A percentile compares a stretch with the other conserved stretches of the same genome.
Evolutionary conservation across 2,113 vertebrate species (phyloP).

Genomic region (Coreoperca whiteheadi): DNA sequence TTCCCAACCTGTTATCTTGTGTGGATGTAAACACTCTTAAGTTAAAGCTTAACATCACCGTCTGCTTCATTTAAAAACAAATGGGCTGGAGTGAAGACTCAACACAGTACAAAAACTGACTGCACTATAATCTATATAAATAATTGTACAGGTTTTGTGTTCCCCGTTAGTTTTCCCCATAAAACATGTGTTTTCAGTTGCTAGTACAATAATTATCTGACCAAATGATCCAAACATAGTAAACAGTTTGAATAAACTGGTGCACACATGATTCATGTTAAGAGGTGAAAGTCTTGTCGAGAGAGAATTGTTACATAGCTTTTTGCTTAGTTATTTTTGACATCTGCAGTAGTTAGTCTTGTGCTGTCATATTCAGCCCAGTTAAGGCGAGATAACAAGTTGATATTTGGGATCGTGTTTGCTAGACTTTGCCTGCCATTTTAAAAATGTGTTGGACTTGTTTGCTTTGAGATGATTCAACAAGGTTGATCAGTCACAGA

Average conservation of each 20-base stretch:
- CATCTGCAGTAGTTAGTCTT: background rate
- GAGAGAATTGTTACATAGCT: background rate
- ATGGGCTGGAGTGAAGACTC: conserved; percentile 8
- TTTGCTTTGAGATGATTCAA: conserved; percentile 41
- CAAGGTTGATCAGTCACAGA: conserved; percentile 23
- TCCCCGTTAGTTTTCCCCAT: background rate
- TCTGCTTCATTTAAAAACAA: background rate
- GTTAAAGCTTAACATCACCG: background rate
- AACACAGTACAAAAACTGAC: background rate
- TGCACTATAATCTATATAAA: background rate
- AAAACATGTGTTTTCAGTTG: conserved; percentile 1
- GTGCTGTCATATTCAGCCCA: conserved; percentile 13
- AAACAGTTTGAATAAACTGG: background rate
- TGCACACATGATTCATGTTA: background rate
- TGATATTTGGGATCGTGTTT: conserved; percentile 6
- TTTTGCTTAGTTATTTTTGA: conserved; percentile 30
- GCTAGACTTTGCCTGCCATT: conserved; percentile 30
- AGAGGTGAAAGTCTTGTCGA: background rate
- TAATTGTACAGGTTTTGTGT: background rate
- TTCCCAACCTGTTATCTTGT: background rate
- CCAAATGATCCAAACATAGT: conserved; percentile 5
- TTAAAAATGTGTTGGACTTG: conserved; percentile 7
- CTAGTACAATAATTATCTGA: conserved; percentile 1
- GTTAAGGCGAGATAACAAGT: background rate
- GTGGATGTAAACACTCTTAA: background rate